These are phyloP conservation scores for Egretta garzetta DNA, from an alignment of 2,113 vertebrate genomes.

Conservation along the genomic window DNA sequence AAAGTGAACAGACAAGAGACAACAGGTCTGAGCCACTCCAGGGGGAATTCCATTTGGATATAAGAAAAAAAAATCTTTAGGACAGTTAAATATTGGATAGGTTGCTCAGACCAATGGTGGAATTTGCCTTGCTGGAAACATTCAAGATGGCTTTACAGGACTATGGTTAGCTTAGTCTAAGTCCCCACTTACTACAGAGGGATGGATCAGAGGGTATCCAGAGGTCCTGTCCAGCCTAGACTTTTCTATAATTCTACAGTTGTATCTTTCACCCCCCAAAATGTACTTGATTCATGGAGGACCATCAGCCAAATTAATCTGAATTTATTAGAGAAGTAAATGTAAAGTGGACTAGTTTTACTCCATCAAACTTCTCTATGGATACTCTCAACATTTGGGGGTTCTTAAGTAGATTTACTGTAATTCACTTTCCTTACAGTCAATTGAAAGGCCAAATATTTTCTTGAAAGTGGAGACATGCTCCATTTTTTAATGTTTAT, in stretches of 20 bases:
- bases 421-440: not conserved
- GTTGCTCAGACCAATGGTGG: not conserved
- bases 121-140: not conserved
- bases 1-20: not conserved
- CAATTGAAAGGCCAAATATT: not conserved
- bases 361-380: not conserved
- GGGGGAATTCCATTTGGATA: not conserved
- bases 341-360: not conserved
- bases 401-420: not conserved
- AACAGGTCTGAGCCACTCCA: not conserved
- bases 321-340: not conserved
- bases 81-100: not conserved
- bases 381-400: not conserved
- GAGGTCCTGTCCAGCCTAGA: not conserved
- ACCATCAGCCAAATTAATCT: not conserved
- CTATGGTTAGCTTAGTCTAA: not conserved
- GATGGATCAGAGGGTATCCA: not conserved
- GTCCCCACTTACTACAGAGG: not conserved
- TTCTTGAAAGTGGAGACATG: not conserved
- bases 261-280: not conserved
- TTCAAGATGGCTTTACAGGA: not conserved
- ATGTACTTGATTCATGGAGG: not conserved
- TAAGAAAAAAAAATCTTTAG: not conserved
- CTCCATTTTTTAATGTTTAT: not conserved
- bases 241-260: not conserved